Conservation (phyloP, 2,113 vertebrate genomes). For the Piprites chloris region DNA sequence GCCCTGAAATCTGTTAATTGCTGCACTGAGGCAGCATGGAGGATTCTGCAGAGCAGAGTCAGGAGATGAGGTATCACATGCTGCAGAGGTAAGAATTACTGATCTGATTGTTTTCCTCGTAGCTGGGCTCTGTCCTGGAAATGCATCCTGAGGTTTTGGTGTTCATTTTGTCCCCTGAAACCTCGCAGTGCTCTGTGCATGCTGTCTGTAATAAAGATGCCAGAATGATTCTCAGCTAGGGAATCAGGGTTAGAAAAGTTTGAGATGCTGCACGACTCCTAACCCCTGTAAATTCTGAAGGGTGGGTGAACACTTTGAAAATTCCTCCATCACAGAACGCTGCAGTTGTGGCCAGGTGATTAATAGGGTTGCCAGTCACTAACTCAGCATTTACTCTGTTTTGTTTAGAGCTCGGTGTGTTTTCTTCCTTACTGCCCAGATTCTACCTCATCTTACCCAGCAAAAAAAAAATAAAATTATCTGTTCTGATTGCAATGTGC, state of each 20-base stretch:
- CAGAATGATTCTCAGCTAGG: neutral
- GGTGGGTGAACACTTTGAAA: neutral
- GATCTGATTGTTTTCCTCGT: neutral
- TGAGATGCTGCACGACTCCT: neutral
- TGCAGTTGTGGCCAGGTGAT: neutral
- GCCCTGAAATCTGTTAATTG: neutral
- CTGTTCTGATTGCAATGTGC: neutral
- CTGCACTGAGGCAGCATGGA: constrained; percentile 60
- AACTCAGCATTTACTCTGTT: neutral
- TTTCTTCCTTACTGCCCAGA: neutral
- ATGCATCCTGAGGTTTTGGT: neutral
- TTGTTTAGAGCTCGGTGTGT: neutral
- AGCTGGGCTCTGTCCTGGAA: neutral
- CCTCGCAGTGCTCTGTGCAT: neutral
- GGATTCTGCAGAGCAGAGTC: constrained; percentile 56
- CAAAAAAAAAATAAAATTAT: neutral
- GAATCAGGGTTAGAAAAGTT: neutral
- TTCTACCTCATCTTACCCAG: neutral
- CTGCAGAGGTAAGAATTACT: constrained; percentile 70
- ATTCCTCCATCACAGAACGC: neutral
- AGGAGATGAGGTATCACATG: constrained; percentile 74
- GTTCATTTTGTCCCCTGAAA: neutral
- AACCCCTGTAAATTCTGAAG: neutral
- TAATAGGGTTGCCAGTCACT: neutral
- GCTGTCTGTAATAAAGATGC: neutral